These are phyloP conservation scores for Yoshiicerus persimilis DNA, from an alignment of 1,140 invertebrate species.

Conservation along the genomic window DNA sequence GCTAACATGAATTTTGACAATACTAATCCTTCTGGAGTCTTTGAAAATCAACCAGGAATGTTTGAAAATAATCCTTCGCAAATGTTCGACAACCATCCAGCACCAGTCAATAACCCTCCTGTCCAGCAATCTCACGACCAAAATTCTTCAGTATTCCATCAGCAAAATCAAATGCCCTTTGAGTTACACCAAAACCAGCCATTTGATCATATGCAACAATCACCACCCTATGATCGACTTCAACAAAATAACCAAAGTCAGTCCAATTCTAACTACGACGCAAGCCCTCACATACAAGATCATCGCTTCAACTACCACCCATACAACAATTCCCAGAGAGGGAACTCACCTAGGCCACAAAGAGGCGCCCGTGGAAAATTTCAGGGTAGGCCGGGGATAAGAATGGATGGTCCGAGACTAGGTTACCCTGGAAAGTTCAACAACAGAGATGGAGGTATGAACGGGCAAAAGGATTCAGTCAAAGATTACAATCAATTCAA, in stretches of 20 bases:
- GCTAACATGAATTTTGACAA: background rate
- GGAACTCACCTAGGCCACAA: background rate
- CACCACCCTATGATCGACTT: background rate
- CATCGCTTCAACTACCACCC: background rate
- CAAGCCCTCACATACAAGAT: background rate
- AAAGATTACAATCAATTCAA: constrained; percentile 4
- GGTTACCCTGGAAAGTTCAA: background rate
- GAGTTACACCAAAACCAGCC: background rate
- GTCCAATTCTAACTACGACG: background rate
- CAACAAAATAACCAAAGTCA: constrained; percentile 13
- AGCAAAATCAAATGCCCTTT: background rate
- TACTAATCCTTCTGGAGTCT: background rate
- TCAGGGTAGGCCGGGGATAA: background rate
- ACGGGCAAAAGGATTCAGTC: background rate
- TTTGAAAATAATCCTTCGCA: background rate
- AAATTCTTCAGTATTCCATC: background rate
- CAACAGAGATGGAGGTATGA: background rate
- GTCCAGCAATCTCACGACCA: background rate
- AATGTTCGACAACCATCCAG: background rate
- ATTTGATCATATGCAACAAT: background rate
- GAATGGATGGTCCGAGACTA: background rate
- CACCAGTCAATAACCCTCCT: background rate
- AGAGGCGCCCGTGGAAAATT: background rate
- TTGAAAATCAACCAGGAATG: background rate
- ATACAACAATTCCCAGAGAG: background rate